Evolutionary conservation across 2,888 invertebrate species (phyloP), one percentile per base, ranked within the genome.

Genomic region (Pandemis cinnamomeana): DNA sequence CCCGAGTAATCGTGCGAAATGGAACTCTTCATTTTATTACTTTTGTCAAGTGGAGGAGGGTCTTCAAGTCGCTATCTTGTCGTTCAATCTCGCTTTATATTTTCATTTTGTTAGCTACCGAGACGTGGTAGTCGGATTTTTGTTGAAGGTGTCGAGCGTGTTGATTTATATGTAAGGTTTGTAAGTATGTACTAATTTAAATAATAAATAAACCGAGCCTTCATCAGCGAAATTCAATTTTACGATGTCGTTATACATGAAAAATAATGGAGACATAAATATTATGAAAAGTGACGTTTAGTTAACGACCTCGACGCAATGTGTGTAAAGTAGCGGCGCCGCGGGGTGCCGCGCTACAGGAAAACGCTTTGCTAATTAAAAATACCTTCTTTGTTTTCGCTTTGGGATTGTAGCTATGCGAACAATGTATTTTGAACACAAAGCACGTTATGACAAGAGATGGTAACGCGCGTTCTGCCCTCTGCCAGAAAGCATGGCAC

Each of bases 191-290:
- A 74, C 66, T 74, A 74, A 74, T 74, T 74, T 74, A 70, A 74
- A 74, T 70, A 61, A 70, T 74, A 70, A 73, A 73, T 70, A 71
- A 67, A 55, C 70, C 41, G 67, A 61, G 74, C 80, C 82, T 81
- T 83, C 84, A 84, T 85, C 82, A 81, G 82, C 83, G 78, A 83
- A 83, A 86, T 85, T 83, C 81, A 84, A 85, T 83, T 89, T 91
- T 88, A 91, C 85, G 87, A 88, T 86, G 88, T 90, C 85, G 86
- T 91, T 87, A 84, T 85, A 85, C 83, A 87, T 90, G 90, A 90
- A 91, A 91, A 89, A 90, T 91, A 91, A 91, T 91, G 89, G 89
- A 91, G 90, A 91, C 91, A 91, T 92, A 91, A 91, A 91, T 91
- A 91, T 90, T 84, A 88, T 89, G 89, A 91, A 92, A 90, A 90